A percentile compares a stretch with the other conserved stretches of the same genome.
These are phyloP conservation scores for Hydractinia echinata DNA, from an alignment of 30 jellyfish, hydroid and myxozoan species.

Conservation along the genomic window DNA sequence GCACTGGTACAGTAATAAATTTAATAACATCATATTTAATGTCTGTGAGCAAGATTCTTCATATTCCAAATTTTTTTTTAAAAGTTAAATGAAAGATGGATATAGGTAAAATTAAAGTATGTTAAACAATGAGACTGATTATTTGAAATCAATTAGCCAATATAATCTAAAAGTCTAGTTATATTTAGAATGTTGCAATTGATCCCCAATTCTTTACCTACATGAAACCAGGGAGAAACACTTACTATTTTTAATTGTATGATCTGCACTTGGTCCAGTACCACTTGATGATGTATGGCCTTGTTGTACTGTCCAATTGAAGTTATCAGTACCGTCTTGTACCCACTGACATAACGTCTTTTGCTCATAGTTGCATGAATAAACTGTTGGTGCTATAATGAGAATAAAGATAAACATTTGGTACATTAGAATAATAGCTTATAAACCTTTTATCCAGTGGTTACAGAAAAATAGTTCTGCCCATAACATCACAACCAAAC, in stretches of 20 bases:
- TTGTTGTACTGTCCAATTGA: constrained; percentile 71
- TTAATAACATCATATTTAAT: too few relatives aligned
- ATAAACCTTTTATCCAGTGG: too few relatives aligned
- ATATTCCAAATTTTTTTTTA: too few relatives aligned
- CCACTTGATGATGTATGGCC: constrained; percentile 64
- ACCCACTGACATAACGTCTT: constrained; percentile 69
- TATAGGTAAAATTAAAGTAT: too few relatives aligned
- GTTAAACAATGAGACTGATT: too few relatives aligned
- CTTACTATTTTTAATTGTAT: constrained; percentile 67
- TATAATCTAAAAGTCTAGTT: too few relatives aligned
- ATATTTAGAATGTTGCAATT: too few relatives aligned
- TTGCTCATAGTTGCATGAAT: constrained; percentile 57
- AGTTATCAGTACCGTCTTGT: constrained; percentile 53
- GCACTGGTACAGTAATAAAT: too few relatives aligned
- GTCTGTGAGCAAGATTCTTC: too few relatives aligned
- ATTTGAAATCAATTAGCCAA: neutral
- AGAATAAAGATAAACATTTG: neutral
- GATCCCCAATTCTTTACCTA: too few relatives aligned
- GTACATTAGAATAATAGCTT: too few relatives aligned
- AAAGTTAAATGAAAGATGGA: too few relatives aligned
- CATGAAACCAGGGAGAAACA: neutral
- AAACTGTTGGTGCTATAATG: constrained; percentile 54
- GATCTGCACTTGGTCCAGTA: constrained; percentile 90
- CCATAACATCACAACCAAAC: neutral
- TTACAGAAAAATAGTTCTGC: neutral